Evolutionary conservation across 2,888 invertebrate species (phyloP).

Genomic region (Gasteruption jaculator): DNA sequence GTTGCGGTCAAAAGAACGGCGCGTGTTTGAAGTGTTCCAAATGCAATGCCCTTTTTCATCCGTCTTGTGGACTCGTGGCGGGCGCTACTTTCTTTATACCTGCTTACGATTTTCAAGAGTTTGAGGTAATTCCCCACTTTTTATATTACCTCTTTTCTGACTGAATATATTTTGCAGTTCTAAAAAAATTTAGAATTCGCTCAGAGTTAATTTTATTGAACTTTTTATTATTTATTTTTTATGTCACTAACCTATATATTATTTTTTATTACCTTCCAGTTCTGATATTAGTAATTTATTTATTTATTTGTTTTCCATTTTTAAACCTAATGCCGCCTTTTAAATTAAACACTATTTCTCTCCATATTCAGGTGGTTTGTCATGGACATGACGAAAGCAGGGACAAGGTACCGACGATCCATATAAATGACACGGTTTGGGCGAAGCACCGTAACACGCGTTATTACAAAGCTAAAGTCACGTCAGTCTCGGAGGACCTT

Average conservation of each 20-base stretch:
- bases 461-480: conserved; percentile 57
- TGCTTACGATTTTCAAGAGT: conserved; percentile 36
- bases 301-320: too few species aligned
- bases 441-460: conserved; percentile 61
- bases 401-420: conserved; percentile 38
- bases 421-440: conserved; percentile 55
- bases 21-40: conserved; percentile 53
- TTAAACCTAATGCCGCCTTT: too few species aligned
- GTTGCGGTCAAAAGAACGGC: conserved; percentile 46
- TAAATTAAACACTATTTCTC: neutral
- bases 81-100: conserved; percentile 51
- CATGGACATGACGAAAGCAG: conserved; percentile 38
- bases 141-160: too few species aligned
- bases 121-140: too few species aligned
- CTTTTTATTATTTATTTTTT: conserved; percentile 5
- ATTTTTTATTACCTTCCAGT: too few species aligned
- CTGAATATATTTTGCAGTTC: too few species aligned
- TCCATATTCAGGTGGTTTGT: conserved; percentile 37
- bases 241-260: neutral
- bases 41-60: conserved; percentile 56
- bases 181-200: too few species aligned
- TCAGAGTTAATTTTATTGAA: too few species aligned
- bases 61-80: conserved; percentile 58
- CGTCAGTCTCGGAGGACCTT: conserved; percentile 50
- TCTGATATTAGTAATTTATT: too few species aligned